Percentiles rank a stretch among this genome's conserved stretches.
phyloP scores from a whole-genome alignment of 2,888 invertebrate genomes.

The Liodrosophila aerea region DNA sequence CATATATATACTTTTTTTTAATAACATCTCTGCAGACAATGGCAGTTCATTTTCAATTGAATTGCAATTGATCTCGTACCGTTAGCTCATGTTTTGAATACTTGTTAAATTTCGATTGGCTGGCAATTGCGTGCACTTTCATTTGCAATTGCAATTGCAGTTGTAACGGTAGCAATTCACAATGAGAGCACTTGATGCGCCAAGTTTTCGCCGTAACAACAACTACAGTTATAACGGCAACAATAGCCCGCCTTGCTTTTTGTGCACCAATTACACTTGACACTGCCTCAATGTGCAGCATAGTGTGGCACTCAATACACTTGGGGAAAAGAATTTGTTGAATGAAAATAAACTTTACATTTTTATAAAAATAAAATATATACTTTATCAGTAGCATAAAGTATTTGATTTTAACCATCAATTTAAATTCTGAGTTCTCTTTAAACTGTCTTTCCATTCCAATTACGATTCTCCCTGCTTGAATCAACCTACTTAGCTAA shows the following conservation, averaged over 20 bases:
- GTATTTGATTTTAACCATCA: too few species aligned
- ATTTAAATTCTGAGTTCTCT: too few species aligned
- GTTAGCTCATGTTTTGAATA: slow-evolving; percentile 38
- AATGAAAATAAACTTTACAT: too few species aligned
- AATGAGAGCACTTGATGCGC: slow-evolving; percentile 62
- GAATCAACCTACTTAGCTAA: too few species aligned
- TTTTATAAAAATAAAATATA: too few species aligned
- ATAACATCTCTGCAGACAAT: slow-evolving; percentile 46
- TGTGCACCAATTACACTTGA: slow-evolving; percentile 63
- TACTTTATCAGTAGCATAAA: too few species aligned
- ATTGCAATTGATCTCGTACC: slow-evolving; percentile 38
- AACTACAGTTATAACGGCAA: slow-evolving; percentile 6
- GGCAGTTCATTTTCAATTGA: slow-evolving; percentile 51
- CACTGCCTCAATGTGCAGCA: slow-evolving; percentile 69
- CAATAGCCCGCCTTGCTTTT: slow-evolving; percentile 40
- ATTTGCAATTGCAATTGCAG: slow-evolving; percentile 42
- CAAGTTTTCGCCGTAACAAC: slow-evolving; percentile 50
- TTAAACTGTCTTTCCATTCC: too few species aligned
- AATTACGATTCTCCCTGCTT: too few species aligned
- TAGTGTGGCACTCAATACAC: slow-evolving; percentile 22
- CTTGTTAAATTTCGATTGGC: slow-evolving; percentile 62
- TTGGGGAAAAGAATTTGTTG: slow-evolving; percentile 19
- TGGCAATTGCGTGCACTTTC: slow-evolving; percentile 63
- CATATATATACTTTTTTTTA: slow-evolving; percentile 10
- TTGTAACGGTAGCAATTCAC: slow-evolving; percentile 30